phyloP scores from a whole-genome alignment of 2,888 invertebrate species.

The Hypolimnas misippus region DNA sequence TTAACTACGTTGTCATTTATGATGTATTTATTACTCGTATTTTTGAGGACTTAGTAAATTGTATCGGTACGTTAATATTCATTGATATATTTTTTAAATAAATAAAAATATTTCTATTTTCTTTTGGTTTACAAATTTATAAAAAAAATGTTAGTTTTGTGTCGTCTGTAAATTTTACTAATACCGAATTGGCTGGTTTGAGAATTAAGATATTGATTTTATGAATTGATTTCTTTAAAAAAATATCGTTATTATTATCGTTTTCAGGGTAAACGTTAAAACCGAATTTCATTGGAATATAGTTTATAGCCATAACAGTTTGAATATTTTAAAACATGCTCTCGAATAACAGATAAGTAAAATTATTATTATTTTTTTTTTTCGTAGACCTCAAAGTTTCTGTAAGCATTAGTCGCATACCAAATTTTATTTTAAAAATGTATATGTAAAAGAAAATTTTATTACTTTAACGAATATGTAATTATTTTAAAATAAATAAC shows the following conservation, averaged over 20 bases:
- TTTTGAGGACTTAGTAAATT: too few species aligned
- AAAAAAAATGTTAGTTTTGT: too few species aligned
- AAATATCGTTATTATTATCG: not conserved
- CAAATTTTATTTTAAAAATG: not conserved
- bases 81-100: too few species aligned
- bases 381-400: not conserved
- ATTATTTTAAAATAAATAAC: not conserved
- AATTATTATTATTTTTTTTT: not conserved
- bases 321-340: not conserved
- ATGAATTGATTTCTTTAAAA: too few species aligned
- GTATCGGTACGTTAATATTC: too few species aligned
- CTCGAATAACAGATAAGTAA: not conserved
- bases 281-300: constrained; percentile 4
- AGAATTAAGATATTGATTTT: too few species aligned
- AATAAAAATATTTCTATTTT: too few species aligned
- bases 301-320: not conserved
- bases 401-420: not conserved
- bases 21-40: too few species aligned
- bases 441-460: not conserved
- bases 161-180: too few species aligned
- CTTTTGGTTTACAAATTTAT: too few species aligned
- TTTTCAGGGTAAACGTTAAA: not conserved
- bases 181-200: too few species aligned
- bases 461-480: not conserved
- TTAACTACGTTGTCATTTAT: too few species aligned